Conservation (phyloP, 2,888 invertebrate genomes). For the Anticlea derivata region DNA sequence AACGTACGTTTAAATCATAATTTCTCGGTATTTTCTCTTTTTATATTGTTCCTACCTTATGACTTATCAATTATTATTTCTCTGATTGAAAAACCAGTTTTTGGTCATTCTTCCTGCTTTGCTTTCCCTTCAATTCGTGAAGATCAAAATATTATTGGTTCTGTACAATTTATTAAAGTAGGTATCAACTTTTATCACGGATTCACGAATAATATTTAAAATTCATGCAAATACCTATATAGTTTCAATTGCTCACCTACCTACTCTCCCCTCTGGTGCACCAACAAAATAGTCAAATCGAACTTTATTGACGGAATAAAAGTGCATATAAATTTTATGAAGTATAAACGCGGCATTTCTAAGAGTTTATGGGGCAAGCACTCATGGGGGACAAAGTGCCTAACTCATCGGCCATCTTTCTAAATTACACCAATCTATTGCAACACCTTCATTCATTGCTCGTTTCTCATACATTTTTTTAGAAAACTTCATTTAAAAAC, state of each 20-base stretch:
- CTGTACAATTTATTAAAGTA: too few relatives aligned
- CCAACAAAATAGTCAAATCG: conserved; percentile 73
- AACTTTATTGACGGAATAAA: conserved; percentile 78
- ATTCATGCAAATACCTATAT: background rate
- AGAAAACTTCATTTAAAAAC: conserved; percentile 22
- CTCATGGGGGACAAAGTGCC: conserved; percentile 60
- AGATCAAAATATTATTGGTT: too few relatives aligned
- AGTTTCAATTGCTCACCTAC: conserved; percentile 33
- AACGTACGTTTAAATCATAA: conserved; percentile 14
- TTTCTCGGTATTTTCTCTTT: too few relatives aligned
- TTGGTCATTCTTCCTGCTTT: too few relatives aligned
- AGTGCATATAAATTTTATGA: conserved; percentile 82
- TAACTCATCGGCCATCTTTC: conserved; percentile 30
- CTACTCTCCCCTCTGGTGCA: conserved; percentile 35
- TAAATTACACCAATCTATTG: conserved; percentile 27
- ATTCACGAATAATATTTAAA: too few relatives aligned
- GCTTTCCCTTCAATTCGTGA: too few relatives aligned
- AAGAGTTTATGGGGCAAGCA: conserved; percentile 70
- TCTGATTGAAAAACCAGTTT: too few relatives aligned
- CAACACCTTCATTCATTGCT: conserved; percentile 21
- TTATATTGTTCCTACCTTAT: too few relatives aligned
- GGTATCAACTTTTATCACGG: too few relatives aligned
- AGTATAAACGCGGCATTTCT: conserved; percentile 76
- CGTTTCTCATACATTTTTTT: background rate
- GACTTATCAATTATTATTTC: too few relatives aligned